Evolutionary conservation across 2,113 vertebrate genomes (phyloP), one percentile per base, ranked within the genome.

Genomic region (Tragulus kanchil): DNA sequence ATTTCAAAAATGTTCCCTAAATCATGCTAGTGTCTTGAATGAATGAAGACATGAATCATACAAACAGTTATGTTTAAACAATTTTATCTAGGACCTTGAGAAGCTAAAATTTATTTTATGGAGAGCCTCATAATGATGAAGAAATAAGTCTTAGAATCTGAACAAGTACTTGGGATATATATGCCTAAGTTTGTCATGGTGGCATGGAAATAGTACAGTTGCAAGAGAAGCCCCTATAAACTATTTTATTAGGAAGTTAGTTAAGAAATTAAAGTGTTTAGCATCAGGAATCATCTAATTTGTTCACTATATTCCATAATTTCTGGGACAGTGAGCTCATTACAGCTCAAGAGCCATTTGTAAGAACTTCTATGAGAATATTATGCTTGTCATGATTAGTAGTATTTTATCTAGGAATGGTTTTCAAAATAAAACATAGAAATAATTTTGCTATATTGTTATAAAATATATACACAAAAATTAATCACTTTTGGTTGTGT

Each of bases 1-100:
- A 69, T 89, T 95, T 97, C 31, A 61, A 17, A 85, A 75, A 82
- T 84, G 71, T 52, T 85, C 4, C 9, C 31, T 52, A 23, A 78
- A 36, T 90, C 3, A 19, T 59, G 36, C 48, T 45, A 42, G 50
- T 0, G 48, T 88, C 58, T 82, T 56, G 91, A 77, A 15, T 82
- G 5, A 92, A 54, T 82, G 31, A 93, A 83, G 54, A 6, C 0
- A 82, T 59, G 1, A 10, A 82, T 0, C 5, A 48, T 36, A 2
- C 8, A 83, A n/a, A 91, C 23, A 91, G 59, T 71, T 86, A 5
- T n/a, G 8, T 81, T 21, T 16, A 90, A 82, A 54, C 93, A 19
- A 50, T 75, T 85, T 95, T 7, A 62, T 11, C 93, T 31, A 64
- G 36, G 11, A 16, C 3, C 3, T 75, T 67, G 5, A 5, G 17